Conservation (phyloP, 2,113 vertebrate genomes). For the Oriolus oriolus region DNA sequence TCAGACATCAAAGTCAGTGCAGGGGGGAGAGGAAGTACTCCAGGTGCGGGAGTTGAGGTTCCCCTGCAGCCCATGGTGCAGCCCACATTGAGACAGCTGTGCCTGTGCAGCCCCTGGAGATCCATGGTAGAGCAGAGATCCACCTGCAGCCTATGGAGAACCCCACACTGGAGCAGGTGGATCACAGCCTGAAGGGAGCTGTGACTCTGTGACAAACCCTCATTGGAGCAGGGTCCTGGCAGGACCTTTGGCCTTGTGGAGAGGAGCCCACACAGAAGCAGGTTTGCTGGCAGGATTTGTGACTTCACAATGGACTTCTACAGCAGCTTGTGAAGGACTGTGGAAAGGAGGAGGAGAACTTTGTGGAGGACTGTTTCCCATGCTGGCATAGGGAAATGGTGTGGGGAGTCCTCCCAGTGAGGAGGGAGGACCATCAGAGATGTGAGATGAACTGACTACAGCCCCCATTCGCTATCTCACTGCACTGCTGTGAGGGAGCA, state of each 20-base stretch:
- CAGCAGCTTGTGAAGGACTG: neutral
- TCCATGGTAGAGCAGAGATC: neutral
- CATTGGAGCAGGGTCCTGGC: neutral
- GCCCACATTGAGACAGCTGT: neutral
- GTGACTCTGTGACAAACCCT: neutral
- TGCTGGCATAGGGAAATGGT: neutral
- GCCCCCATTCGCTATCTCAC: neutral
- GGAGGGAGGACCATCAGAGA: neutral
- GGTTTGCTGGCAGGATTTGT: neutral
- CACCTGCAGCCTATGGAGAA: neutral
- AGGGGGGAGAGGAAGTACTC: neutral
- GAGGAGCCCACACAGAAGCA: neutral
- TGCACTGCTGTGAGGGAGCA: neutral
- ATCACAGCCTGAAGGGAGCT: neutral
- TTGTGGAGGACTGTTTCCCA: neutral
- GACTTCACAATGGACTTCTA: neutral
- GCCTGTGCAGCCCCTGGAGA: neutral
- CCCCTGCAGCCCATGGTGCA: neutral
- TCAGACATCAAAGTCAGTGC: neutral
- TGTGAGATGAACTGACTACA: neutral
- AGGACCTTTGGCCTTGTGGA: neutral
- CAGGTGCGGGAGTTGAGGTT: neutral
- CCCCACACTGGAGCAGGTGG: neutral
- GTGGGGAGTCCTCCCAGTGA: neutral
- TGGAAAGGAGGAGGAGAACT: neutral